These are phyloP conservation scores for Gonatopus flavifemur DNA, from an alignment of 1,140 invertebrate species.

Conservation along the genomic window DNA sequence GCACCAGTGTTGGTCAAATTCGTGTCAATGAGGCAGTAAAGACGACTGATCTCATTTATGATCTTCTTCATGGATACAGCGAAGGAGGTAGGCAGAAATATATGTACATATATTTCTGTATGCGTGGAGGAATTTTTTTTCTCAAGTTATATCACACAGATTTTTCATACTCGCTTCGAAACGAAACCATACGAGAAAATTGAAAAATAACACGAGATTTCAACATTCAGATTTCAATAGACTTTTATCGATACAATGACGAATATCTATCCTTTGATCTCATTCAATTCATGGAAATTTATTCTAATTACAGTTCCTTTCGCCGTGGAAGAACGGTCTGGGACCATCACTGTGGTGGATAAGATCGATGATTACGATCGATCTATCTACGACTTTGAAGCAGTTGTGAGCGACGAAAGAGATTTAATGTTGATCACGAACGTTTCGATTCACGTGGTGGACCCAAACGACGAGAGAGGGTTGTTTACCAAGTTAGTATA, in stretches of 20 bases:
- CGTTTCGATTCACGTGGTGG: conserved; percentile 80
- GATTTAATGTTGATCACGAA: conserved; percentile 74
- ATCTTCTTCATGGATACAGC: conserved; percentile 78
- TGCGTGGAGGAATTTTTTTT: too few relatives aligned
- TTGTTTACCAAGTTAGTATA: conserved; percentile 68
- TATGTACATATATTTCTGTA: too few relatives aligned
- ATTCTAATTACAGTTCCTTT: conserved; percentile 83
- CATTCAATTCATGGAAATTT: too few relatives aligned
- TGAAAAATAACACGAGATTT: too few relatives aligned
- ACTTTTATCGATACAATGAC: too few relatives aligned
- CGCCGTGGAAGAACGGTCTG: conserved; percentile 84
- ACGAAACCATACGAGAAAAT: too few relatives aligned
- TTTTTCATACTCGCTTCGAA: too few relatives aligned
- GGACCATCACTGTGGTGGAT: conserved; percentile 82
- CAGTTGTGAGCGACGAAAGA: conserved; percentile 70
- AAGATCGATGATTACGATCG: conserved; percentile 71
- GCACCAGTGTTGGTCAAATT: conserved; percentile 85
- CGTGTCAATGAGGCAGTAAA: conserved; percentile 71
- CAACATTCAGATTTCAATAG: too few relatives aligned
- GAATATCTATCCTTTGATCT: too few relatives aligned
- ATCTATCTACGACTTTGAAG: conserved; percentile 77
- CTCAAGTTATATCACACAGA: too few relatives aligned
- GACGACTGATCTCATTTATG: conserved; percentile 69
- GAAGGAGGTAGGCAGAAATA: conserved; percentile 82
- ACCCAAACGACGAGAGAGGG: conserved; percentile 69